Conservation (phyloP, 2,888 invertebrate genomes). For the Bimastos eiseni region DNA sequence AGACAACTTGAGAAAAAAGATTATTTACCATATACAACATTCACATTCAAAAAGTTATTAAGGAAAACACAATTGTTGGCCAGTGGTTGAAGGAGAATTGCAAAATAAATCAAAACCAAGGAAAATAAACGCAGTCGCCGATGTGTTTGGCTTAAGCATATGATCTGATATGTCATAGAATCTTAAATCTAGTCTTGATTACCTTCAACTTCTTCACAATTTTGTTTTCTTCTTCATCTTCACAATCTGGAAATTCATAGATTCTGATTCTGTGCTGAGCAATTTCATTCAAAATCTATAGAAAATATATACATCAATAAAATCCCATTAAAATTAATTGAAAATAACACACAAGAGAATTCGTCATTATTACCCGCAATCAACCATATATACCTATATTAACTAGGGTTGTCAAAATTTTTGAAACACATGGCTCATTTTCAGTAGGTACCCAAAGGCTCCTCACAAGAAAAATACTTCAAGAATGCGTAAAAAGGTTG, state of each 20-base stretch:
- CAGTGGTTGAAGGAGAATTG: too few relatives aligned
- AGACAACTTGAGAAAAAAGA: background rate
- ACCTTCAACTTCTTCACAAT: constrained; percentile 76
- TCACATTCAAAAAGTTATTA: too few relatives aligned
- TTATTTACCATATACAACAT: background rate
- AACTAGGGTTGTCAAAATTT: too few relatives aligned
- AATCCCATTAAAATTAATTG: background rate
- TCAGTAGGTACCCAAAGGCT: too few relatives aligned
- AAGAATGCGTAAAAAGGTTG: too few relatives aligned
- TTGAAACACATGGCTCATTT: too few relatives aligned
- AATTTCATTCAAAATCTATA: constrained; percentile 88
- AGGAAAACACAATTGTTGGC: too few relatives aligned
- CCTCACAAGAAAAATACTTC: too few relatives aligned
- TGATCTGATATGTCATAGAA: background rate
- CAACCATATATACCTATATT: too few relatives aligned
- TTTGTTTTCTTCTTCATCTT: constrained; percentile 74
- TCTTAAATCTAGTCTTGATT: too few relatives aligned
- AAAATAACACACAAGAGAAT: background rate
- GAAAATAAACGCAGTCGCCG: background rate
- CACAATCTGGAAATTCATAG: constrained; percentile 93
- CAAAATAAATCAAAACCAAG: too few relatives aligned
- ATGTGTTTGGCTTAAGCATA: background rate
- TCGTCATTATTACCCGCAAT: background rate
- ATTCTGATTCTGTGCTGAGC: constrained; percentile 96
- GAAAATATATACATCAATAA: constrained; percentile 19